Evolutionary conservation across 2,888 invertebrate genomes (phyloP), one percentile per base, ranked within the genome.

Genomic region (Congeria kusceri): DNA sequence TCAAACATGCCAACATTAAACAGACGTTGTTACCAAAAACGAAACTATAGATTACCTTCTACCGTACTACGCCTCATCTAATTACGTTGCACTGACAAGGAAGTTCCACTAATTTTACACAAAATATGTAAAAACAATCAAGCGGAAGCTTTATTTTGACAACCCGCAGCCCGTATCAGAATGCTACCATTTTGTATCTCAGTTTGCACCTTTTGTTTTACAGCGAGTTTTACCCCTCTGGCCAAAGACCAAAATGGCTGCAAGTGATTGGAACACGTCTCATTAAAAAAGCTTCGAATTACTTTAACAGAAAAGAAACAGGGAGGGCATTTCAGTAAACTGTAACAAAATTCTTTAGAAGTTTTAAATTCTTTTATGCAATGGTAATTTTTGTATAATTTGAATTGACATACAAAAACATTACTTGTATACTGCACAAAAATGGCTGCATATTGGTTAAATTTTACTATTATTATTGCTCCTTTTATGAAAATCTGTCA

Each of bases 111-210:
- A 44, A 32, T 27, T 59, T 47, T 29, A n/a, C 28, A 71, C 64
- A 63, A 58, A 65, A 57, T 65, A 44, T 72, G 71, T 23, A 64
- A 72, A 20, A 64, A 58, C 46, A n/a, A 72, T 72, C 44, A 72
- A 18, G n/a, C 20, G 15, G 57, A 28, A 28, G 64, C 39, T 64
- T 65, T 64, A 64, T 72, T 72, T 72, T 72, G 71, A 72, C 71
- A 72, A 20, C 58, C 47, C 46, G 71, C 58, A 72, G 57, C 44
- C 47, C 58, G 47, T 64, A 64, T 72, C 67, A 23, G 23, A n/a
- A 39, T 44, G 57, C 27, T 32, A 44, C 5, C 25, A 25, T 27
- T 29, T 74, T 66, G 29, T 57, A 28, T n/a, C 11, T 56, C 67
- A 67, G 61, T 62, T 67, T 74, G 49, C 67, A 62, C 67, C 73